These are phyloP conservation scores for Melanostigma gelatinosum DNA, from an alignment of 2,113 vertebrate genomes.

Conservation along the genomic window DNA sequence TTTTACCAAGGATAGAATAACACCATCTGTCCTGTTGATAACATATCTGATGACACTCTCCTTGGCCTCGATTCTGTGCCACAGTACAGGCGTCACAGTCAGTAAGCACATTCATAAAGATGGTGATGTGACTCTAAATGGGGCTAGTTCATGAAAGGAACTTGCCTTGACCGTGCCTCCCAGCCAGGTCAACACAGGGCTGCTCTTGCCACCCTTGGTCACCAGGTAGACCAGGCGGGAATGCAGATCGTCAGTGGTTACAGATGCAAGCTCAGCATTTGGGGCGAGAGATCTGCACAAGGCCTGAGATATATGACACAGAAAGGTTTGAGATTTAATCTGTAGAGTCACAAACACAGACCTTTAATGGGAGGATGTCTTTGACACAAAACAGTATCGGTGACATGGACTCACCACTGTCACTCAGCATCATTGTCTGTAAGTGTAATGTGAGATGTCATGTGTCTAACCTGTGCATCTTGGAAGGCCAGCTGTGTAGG, in stretches of 20 bases:
- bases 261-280: conserved; percentile 73
- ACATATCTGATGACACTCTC: conserved; percentile 64
- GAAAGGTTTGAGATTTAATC: background rate
- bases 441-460: background rate
- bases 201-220: conserved; percentile 57
- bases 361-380: background rate
- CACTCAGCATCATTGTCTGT: background rate
- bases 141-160: background rate
- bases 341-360: background rate
- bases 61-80: conserved; percentile 53
- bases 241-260: conserved; percentile 70
- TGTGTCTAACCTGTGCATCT: conserved; percentile 76
- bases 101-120: background rate
- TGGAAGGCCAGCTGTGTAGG: conserved; percentile 65
- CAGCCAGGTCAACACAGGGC: conserved; percentile 76
- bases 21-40: conserved; percentile 66
- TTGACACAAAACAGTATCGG: background rate
- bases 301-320: conserved; percentile 47
- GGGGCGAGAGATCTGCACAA: conserved; percentile 61
- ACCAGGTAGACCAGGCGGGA: conserved; percentile 73
- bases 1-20: conserved; percentile 65
- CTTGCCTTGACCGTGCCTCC: conserved; percentile 75
- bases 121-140: background rate
- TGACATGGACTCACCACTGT: background rate
- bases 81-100: conserved; percentile 9